These are phyloP conservation scores for Mystacornis crossleyi DNA, from an alignment of 2,113 vertebrate genomes.

Conservation along the genomic window DNA sequence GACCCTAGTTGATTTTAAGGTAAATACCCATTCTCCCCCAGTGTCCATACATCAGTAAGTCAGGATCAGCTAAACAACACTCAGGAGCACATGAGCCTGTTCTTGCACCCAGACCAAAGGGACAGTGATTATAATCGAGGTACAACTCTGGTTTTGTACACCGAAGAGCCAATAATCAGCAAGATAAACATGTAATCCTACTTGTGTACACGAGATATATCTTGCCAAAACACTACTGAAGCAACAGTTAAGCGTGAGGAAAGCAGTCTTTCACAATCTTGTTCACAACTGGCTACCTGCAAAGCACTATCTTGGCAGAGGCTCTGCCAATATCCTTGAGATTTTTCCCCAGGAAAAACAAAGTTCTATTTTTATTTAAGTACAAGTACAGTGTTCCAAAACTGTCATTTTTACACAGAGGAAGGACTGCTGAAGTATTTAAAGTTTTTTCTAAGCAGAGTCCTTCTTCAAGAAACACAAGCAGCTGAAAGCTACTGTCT, in stretches of 20 bases:
- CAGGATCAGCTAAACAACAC: background rate
- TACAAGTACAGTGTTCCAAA: background rate
- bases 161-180: background rate
- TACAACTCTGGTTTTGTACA: background rate
- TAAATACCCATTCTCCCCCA: background rate
- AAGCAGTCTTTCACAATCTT: background rate
- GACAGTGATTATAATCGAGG: background rate
- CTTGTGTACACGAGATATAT: background rate
- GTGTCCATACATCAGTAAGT: background rate
- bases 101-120: background rate
- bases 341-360: background rate
- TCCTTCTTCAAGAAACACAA: background rate
- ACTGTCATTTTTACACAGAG: background rate
- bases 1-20: background rate
- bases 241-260: background rate
- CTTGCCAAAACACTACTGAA: background rate
- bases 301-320: background rate
- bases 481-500: background rate
- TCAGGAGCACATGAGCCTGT: background rate
- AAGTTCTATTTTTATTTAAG: conserved; percentile 6
- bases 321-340: background rate
- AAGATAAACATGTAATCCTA: background rate
- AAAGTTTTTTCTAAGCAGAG: background rate
- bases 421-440: background rate
- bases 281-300: background rate